Percentiles rank a stretch among this genome's conserved stretches.
Evolutionary conservation across 2,888 invertebrate genomes (phyloP).

Genomic region (Chloroclysta siterata): DNA sequence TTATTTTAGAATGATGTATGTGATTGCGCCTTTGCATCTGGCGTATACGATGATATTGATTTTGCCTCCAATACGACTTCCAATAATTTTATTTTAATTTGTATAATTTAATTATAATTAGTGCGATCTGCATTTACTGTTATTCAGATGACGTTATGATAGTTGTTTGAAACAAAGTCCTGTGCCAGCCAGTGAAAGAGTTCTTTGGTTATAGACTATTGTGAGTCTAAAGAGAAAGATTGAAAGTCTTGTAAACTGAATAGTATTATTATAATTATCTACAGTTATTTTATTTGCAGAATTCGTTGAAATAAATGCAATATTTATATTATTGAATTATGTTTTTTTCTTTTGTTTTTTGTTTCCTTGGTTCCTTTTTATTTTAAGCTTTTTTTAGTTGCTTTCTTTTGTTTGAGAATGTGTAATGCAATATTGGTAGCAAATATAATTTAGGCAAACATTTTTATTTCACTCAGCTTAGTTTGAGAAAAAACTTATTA

Average conservation of each 20-base stretch:
- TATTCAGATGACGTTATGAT: constrained; percentile 76
- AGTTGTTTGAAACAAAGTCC: constrained; percentile 74
- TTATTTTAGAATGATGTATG: constrained; percentile 59
- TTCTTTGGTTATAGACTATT: constrained; percentile 62
- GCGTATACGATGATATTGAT: constrained; percentile 65
- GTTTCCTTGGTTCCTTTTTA: constrained; percentile 75
- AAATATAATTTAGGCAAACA: constrained; percentile 50
- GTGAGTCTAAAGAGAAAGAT: constrained; percentile 66
- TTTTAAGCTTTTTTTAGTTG: constrained; percentile 57
- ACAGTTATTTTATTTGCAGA: constrained; percentile 84
- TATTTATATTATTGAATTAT: constrained; percentile 85
- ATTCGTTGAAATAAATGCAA: constrained; percentile 86
- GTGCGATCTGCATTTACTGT: constrained; percentile 83
- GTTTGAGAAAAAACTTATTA: constrained; percentile 56
- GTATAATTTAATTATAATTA: constrained; percentile 81
- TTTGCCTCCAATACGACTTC: constrained; percentile 81
- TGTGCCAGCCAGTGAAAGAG: constrained; percentile 79
- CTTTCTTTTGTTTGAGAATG: constrained; percentile 48
- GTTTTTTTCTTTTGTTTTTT: constrained; percentile 74
- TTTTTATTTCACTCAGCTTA: constrained; percentile 56
- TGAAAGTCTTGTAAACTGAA: constrained; percentile 80
- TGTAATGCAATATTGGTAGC: constrained; percentile 50
- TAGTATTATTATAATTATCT: constrained; percentile 84
- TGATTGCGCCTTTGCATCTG: constrained; percentile 61
- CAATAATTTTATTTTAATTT: constrained; percentile 80